Evolutionary conservation across 2,113 vertebrate species (phyloP).

Genomic region (Callithrix jacchus): DNA sequence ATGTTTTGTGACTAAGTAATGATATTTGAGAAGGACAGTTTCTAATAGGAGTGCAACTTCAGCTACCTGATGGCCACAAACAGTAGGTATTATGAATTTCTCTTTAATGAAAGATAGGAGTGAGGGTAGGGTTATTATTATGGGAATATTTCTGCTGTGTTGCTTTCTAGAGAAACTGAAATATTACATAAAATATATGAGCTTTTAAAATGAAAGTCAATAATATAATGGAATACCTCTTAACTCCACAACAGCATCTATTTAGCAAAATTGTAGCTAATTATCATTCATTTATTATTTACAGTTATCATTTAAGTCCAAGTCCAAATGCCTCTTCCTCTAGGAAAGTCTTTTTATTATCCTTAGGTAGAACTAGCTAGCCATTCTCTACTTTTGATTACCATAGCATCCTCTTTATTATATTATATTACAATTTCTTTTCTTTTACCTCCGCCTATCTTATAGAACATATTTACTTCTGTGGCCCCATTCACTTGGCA

Average conservation of each 20-base stretch:
- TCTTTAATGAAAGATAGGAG: background rate
- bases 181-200: background rate
- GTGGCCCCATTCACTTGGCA: background rate
- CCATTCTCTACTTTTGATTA: background rate
- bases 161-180: background rate
- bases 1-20: background rate
- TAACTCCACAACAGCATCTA: background rate
- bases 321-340: background rate
- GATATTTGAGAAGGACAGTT: background rate
- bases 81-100: background rate
- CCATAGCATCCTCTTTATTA: background rate
- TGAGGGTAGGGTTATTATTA: background rate
- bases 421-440: background rate
- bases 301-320: slow-evolving; percentile 10
- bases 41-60: background rate
- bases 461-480: background rate
- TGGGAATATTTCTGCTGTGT: background rate
- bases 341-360: background rate
- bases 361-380: background rate
- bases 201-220: background rate
- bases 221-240: background rate
- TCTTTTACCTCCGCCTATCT: background rate
- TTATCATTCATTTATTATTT: background rate
- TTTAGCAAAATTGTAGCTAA: background rate
- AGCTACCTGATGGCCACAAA: background rate